These are phyloP conservation scores for Podarcis muralis DNA, from an alignment of 2,113 vertebrate genomes.

Conservation along the genomic window DNA sequence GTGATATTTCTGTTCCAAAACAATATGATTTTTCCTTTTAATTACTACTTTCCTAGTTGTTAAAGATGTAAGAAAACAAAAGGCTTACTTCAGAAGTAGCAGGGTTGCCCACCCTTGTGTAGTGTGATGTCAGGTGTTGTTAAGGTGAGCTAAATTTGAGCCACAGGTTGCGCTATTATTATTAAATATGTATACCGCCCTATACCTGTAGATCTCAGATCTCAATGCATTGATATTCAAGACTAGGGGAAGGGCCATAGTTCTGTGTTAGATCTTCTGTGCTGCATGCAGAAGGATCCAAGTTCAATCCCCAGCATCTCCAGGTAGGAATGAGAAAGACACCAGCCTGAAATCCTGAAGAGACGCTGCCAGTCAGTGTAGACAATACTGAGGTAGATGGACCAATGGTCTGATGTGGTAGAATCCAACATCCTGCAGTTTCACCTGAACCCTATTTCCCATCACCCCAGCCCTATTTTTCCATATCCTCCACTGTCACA, in stretches of 20 bases:
- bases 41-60: background rate
- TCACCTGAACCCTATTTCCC: background rate
- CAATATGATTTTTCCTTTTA: background rate
- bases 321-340: too few relatives aligned
- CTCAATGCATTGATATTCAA: too few relatives aligned
- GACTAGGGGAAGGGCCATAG: too few relatives aligned
- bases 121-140: conserved; percentile 2
- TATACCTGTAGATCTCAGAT: too few relatives aligned
- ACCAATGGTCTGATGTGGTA: too few relatives aligned
- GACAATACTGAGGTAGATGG: too few relatives aligned
- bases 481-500: background rate
- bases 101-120: background rate
- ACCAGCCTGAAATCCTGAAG: too few relatives aligned
- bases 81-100: background rate
- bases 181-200: too few relatives aligned
- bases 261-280: too few relatives aligned
- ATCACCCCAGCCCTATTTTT: too few relatives aligned
- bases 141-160: background rate
- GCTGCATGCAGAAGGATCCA: too few relatives aligned
- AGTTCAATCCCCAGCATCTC: too few relatives aligned
- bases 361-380: background rate
- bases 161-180: background rate
- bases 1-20: conserved; percentile 31
- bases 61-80: conserved; percentile 23
- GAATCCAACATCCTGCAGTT: background rate